Evolutionary conservation across 2,888 invertebrate genomes (phyloP).

Genomic region (Caenorhabditis panamensis): DNA sequence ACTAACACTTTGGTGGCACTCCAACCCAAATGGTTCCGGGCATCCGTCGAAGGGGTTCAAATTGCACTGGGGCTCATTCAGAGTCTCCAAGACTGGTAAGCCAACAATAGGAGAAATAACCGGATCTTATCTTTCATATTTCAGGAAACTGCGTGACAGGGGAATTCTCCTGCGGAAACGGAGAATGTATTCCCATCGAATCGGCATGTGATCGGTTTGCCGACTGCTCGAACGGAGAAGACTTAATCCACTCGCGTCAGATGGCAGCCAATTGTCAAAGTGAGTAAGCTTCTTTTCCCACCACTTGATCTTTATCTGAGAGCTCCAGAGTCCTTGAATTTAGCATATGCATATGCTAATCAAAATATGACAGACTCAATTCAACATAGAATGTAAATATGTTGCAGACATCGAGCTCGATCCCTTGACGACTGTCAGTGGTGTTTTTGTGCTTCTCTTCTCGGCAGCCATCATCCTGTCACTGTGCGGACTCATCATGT

Average conservation of each 20-base stretch:
- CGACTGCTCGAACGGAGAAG: conserved; percentile 70
- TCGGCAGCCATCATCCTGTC: conserved; percentile 59
- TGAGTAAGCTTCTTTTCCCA: conserved; percentile 40
- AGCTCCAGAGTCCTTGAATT: conserved; percentile 14
- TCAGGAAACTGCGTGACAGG: conserved; percentile 54
- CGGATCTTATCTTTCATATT: too few species aligned
- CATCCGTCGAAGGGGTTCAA: conserved; percentile 66
- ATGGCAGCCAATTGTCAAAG: conserved; percentile 69
- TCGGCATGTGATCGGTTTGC: conserved; percentile 69
- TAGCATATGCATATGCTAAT: conserved; percentile 55
- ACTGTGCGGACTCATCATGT: conserved; percentile 58
- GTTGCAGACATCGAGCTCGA: conserved; percentile 67
- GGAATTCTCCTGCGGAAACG: conserved; percentile 71
- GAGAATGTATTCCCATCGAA: conserved; percentile 71
- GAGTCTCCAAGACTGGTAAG: conserved; percentile 63
- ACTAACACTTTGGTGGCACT: conserved; percentile 74
- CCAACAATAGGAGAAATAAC: too few species aligned
- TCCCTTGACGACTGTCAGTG: conserved; percentile 64
- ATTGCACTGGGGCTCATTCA: conserved; percentile 67
- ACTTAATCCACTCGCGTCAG: conserved; percentile 63
- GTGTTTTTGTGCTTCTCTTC: conserved; percentile 61
- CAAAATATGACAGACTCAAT: conserved; percentile 21
- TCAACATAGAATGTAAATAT: conserved; percentile 16
- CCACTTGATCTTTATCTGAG: conserved; percentile 51
- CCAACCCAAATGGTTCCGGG: conserved; percentile 56